Evolutionary conservation across 2,888 invertebrate genomes (phyloP), one percentile per base, ranked within the genome.

Genomic region (Mongoloraphidia duomilia): DNA sequence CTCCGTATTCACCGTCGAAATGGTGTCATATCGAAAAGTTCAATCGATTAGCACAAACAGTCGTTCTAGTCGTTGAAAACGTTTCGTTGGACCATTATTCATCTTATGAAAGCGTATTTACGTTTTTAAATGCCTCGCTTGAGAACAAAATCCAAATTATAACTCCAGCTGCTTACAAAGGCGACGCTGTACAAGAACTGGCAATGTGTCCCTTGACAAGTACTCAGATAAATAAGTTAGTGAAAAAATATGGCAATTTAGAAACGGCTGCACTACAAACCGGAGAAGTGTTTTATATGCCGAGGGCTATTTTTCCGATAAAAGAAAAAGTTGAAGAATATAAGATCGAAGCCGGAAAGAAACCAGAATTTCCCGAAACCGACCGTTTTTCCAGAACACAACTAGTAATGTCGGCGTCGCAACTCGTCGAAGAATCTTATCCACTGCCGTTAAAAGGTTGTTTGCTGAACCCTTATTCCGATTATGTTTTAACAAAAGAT

Each of bases 341-440:
- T 35, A 13, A 38, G 2, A 9, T 38, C 9, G 9, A 13, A 8
- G n/a, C 39, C 17, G 35, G 44, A 8, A 34, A 41, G 34, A 36
- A 41, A 38, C 12, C 44, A n/a, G 50, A 47, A 4, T 50, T 65
- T 13, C 63, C 65, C 2, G 13, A 50, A 17, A 53, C 52, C 6
- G 89, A 90, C 63, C 79, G 76, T 60, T 89, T 84, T 67, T 76
- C 89, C 17, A 75, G 92, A 58, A 87, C 85, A 3, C 78, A 84
- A 55, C 69, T 95, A 42, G 69, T 95, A 43, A 70, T 94, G 34
- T 90, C 86, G 41, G 82, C 87, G 1, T 76, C 82, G 67, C 92
- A 94, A 68, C 76, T 94, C 72, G 76, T 90, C 12, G 84, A 85
- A 63, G 92, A 93, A 67, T 82, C 82, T 54, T 93, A 84, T 66